Conservation (phyloP, 2,888 invertebrate genomes). For the Caprella mutica region DNA sequence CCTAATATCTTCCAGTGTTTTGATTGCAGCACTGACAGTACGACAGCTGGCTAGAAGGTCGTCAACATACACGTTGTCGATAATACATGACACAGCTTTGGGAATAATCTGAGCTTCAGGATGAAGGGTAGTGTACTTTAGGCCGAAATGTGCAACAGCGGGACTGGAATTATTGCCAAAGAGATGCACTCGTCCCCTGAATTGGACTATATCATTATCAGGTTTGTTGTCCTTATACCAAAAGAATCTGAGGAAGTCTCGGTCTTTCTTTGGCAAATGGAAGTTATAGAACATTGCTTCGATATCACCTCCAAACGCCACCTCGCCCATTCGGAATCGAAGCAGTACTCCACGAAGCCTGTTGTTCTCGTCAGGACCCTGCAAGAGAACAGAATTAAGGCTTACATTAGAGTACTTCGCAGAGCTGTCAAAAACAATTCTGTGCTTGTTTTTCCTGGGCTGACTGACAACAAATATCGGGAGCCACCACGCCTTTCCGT, state of each 20-base stretch:
- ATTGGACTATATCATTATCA: not conserved
- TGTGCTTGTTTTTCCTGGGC: not conserved
- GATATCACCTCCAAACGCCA: not conserved
- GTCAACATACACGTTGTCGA: too few relatives aligned
- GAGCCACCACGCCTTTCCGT: too few relatives aligned
- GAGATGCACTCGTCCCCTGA: not conserved
- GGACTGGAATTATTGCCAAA: not conserved
- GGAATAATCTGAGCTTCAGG: too few relatives aligned
- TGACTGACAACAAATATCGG: not conserved
- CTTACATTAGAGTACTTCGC: not conserved
- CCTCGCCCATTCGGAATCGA: not conserved
- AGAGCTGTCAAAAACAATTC: slow-evolving; percentile 1
- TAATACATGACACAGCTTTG: too few relatives aligned
- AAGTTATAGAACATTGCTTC: not conserved
- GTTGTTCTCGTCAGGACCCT: slow-evolving; percentile 8
- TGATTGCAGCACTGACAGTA: too few relatives aligned
- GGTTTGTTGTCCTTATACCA: not conserved
- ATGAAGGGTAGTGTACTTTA: too few relatives aligned
- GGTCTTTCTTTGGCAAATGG: not conserved
- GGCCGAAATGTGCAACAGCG: too few relatives aligned
- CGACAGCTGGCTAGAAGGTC: too few relatives aligned
- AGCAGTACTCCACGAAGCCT: not conserved
- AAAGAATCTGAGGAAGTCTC: not conserved
- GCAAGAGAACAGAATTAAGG: not conserved
- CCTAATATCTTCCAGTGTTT: too few relatives aligned